phyloP scores from a whole-genome alignment of 2,113 vertebrate species.

The Columbina picui region DNA sequence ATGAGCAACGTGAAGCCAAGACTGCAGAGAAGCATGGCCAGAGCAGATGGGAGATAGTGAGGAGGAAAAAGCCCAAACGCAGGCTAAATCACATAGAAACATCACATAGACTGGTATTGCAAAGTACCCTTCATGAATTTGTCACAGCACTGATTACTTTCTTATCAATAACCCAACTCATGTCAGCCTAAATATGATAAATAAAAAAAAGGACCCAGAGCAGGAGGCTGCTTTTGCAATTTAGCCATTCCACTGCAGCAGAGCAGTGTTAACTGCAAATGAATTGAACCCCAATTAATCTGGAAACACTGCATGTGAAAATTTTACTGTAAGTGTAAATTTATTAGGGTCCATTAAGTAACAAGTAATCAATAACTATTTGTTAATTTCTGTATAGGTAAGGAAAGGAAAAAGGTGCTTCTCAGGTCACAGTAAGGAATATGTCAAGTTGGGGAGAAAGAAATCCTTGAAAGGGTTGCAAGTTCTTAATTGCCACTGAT shows the following conservation, averaged over 20 bases:
- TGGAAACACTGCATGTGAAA: neutral
- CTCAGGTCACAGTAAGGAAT: neutral
- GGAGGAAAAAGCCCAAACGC: neutral
- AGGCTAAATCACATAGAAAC: neutral
- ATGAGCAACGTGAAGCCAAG: neutral
- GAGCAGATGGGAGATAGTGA: neutral
- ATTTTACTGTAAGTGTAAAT: neutral
- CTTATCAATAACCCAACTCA: neutral
- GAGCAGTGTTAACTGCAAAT: neutral
- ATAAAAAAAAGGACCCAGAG: neutral
- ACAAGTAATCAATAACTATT: constrained; percentile 27
- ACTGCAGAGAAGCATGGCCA: neutral
- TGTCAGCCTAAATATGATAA: neutral
- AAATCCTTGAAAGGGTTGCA: neutral
- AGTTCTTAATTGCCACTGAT: neutral
- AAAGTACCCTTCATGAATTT: neutral
- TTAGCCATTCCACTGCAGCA: neutral
- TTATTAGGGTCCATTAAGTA: constrained; percentile 13
- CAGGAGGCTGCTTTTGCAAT: neutral
- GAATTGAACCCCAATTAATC: neutral
- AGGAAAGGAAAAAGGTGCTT: neutral
- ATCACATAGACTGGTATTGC: fast-evolving
- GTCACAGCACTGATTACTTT: neutral
- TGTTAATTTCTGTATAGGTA: neutral
- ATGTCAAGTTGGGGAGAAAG: neutral